Conservation (phyloP, 2,797 vertebrate species). For the Gorsachius magnificus region DNA sequence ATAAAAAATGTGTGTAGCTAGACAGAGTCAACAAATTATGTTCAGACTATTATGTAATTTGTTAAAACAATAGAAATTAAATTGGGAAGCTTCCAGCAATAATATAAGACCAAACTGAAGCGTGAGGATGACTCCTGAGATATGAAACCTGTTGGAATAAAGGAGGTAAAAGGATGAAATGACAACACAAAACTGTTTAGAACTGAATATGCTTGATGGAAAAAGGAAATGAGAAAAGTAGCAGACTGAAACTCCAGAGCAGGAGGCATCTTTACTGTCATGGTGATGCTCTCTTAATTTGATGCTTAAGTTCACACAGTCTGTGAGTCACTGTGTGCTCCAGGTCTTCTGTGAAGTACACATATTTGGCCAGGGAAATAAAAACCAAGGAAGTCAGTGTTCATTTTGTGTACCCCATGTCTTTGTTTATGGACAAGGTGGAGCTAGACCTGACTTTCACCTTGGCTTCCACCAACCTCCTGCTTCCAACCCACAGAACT, state of each 20-base stretch:
- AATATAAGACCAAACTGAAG: background rate
- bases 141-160: background rate
- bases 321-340: background rate
- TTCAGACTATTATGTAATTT: background rate
- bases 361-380: background rate
- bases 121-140: background rate
- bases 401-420: background rate
- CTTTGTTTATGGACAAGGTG: background rate
- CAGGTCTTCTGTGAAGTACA: background rate
- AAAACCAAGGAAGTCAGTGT: background rate
- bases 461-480: background rate
- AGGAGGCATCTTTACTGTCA: background rate
- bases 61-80: slow-evolving; percentile 11
- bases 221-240: background rate
- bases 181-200: background rate
- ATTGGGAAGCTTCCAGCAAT: background rate
- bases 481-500: background rate
- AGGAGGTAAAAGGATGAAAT: background rate
- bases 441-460: background rate
- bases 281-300: background rate
- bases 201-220: background rate
- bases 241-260: background rate
- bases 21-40: background rate
- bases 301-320: background rate
- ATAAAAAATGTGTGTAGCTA: background rate